These are phyloP conservation scores for Saimiri boliviensis DNA, from an alignment of 2,113 vertebrate species.

Conservation along the genomic window DNA sequence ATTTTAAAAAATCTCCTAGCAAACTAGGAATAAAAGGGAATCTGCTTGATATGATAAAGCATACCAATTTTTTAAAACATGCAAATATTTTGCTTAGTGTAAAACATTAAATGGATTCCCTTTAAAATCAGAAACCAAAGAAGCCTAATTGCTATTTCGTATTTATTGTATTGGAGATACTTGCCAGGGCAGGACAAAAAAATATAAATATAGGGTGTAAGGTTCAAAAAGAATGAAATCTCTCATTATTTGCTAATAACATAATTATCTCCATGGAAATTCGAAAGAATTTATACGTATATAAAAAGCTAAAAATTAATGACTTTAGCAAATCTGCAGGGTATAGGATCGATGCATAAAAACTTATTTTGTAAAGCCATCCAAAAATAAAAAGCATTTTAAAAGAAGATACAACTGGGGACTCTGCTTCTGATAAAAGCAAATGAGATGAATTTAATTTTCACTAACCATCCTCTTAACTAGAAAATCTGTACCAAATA, in stretches of 20 bases:
- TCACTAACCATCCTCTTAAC: not conserved
- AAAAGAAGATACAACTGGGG: not conserved
- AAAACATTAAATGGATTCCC: not conserved
- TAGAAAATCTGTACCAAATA: not conserved
- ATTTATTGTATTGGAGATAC: not conserved
- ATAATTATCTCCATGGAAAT: not conserved
- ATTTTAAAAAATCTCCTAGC: not conserved
- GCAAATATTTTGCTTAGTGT: not conserved
- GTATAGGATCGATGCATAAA: not conserved
- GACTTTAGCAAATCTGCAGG: not conserved
- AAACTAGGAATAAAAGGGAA: not conserved
- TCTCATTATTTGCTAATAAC: not conserved
- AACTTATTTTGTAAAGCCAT: not conserved
- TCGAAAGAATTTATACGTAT: not conserved
- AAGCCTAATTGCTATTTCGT: not conserved
- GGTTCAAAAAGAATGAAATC: not conserved
- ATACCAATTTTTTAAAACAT: not conserved
- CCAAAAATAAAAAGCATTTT: not conserved
- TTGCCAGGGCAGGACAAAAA: not conserved
- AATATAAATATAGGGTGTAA: not conserved
- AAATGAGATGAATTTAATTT: not conserved
- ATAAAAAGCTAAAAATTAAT: not conserved
- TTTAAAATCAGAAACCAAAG: slow-evolving; percentile 6
- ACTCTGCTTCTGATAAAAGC: not conserved
- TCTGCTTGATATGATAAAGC: not conserved